Conservation (phyloP, 2,113 vertebrate species). For the Tursiops truncatus region DNA sequence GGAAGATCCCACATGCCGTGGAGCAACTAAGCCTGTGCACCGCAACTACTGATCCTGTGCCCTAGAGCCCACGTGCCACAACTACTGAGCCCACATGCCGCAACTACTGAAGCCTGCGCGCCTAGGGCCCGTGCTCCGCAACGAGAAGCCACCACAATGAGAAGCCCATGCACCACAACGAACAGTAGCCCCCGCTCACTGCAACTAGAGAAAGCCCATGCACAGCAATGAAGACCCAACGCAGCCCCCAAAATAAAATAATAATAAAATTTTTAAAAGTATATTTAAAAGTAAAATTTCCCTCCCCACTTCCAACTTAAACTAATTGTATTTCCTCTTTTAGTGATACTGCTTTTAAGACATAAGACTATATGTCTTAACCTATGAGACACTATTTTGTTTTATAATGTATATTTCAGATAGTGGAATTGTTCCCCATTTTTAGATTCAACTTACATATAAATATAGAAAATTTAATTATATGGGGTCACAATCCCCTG, state of each 20-base stretch:
- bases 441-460: conserved; percentile 6
- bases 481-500: not conserved
- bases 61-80: too few relatives aligned
- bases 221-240: too few relatives aligned
- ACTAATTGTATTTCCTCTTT: conserved; percentile 1
- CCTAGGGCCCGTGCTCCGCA: too few relatives aligned
- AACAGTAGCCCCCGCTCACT: too few relatives aligned
- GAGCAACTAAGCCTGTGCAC: too few relatives aligned
- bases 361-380: not conserved
- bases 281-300: not conserved
- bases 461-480: not conserved
- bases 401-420: conserved; percentile 2
- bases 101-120: rapidly evolving
- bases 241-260: too few relatives aligned
- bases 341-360: not conserved
- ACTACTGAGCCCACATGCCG: too few relatives aligned
- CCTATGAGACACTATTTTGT: not conserved
- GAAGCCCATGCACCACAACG: rapidly evolving
- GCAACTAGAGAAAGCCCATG: too few relatives aligned
- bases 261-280: not conserved
- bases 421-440: not conserved
- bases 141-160: too few relatives aligned
- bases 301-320: not conserved
- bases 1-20: rapidly evolving
- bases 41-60: too few relatives aligned